Percentiles rank a stretch among this genome's conserved stretches.
These are phyloP conservation scores for Falco columbarius DNA, from an alignment of 2,797 vertebrate genomes.

Conservation along the genomic window DNA sequence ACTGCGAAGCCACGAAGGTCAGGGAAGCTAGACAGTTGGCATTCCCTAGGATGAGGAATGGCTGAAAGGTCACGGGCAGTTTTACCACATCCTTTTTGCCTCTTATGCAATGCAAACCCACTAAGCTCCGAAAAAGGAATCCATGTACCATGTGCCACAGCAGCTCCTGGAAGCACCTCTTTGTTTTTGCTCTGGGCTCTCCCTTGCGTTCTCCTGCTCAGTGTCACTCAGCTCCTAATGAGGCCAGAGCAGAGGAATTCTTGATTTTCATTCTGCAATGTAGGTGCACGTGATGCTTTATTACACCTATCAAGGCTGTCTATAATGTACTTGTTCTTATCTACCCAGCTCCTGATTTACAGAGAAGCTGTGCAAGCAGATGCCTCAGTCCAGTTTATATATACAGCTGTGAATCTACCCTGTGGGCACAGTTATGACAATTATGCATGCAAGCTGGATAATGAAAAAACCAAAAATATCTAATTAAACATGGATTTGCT, in stretches of 20 bases:
- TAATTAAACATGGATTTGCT: conserved; percentile 6
- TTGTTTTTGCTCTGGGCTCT: neutral
- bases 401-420: neutral
- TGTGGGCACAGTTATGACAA: neutral
- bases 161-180: neutral
- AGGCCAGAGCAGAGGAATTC: neutral
- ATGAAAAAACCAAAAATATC: neutral
- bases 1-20: neutral
- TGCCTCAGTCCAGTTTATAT: neutral
- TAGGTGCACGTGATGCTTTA: neutral
- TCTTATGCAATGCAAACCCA: neutral
- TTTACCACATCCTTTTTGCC: neutral
- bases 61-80: neutral
- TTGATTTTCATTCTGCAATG: neutral
- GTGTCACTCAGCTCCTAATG: neutral
- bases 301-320: neutral
- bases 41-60: neutral
- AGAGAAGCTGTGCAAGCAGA: neutral
- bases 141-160: neutral
- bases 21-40: no score
- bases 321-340: neutral
- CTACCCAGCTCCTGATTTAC: neutral
- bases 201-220: neutral
- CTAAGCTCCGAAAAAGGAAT: neutral
- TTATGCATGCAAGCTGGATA: neutral